These are phyloP conservation scores for Liasis olivaceus DNA, from an alignment of 2,797 vertebrate species.

Conservation along the genomic window DNA sequence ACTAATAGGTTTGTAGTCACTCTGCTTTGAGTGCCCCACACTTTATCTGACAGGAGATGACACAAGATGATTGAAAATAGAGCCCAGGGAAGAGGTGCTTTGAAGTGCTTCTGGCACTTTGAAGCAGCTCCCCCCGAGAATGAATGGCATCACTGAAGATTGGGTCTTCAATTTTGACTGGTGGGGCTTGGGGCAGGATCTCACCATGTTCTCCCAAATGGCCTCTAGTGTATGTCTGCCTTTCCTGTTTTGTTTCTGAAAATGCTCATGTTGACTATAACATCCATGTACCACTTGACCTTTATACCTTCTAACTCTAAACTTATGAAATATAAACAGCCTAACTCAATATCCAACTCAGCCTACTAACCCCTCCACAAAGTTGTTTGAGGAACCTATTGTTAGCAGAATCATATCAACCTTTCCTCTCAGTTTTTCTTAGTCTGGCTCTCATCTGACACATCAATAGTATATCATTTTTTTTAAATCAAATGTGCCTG, in stretches of 20 bases:
- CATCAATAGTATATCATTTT: constrained; percentile 5
- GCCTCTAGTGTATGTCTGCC: not conserved
- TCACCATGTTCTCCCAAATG: not conserved
- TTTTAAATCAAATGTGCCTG: constrained; percentile 28
- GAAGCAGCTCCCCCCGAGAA: no score
- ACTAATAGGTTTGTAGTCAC: no score
- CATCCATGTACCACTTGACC: not conserved
- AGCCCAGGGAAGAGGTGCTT: not conserved
- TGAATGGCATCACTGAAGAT: not conserved
- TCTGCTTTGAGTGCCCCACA: no score
- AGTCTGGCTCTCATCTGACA: constrained; percentile 26
- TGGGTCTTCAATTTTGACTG: not conserved
- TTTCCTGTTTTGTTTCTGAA: not conserved
- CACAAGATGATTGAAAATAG: not conserved
- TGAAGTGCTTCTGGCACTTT: not conserved
- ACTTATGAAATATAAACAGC: constrained; percentile 33
- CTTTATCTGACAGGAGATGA: no score
- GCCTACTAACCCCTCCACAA: constrained; percentile 45
- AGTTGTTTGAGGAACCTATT: constrained; percentile 52
- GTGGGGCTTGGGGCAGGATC: not conserved
- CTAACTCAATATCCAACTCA: constrained; percentile 6
- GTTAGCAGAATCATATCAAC: constrained; percentile 36
- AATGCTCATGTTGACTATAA: constrained; percentile 4
- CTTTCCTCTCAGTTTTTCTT: constrained; percentile 42
- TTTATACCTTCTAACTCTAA: constrained; percentile 24